phyloP scores from a whole-genome alignment of 2,113 vertebrate genomes.

The Electrona antarctica region DNA sequence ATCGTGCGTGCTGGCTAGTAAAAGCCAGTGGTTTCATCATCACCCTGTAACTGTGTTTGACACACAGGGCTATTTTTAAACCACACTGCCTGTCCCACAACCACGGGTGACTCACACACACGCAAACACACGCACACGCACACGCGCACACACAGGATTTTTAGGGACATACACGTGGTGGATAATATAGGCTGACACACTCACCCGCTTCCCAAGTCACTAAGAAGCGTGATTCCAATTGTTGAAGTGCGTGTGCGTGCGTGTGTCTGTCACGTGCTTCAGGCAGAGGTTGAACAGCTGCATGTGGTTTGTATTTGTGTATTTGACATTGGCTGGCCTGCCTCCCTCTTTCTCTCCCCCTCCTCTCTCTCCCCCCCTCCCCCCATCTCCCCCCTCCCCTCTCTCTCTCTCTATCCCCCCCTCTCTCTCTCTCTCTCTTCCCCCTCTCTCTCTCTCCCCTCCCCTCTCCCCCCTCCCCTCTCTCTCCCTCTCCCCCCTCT shows the following conservation, averaged over 20 bases:
- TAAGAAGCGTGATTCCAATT: constrained; percentile 21
- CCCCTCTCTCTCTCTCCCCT: not conserved
- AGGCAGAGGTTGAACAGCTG: constrained; percentile 64
- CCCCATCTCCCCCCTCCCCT: constrained; percentile 5
- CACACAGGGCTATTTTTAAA: constrained; percentile 62
- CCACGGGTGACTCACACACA: constrained; percentile 51
- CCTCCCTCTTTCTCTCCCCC: constrained; percentile 4
- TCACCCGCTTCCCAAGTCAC: constrained; percentile 3
- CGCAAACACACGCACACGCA: constrained; percentile 17
- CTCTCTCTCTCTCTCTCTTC: not conserved
- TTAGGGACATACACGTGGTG: constrained; percentile 30
- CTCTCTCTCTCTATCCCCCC: constrained; percentile 19
- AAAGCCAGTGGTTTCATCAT: constrained; percentile 55
- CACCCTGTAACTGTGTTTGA: constrained; percentile 44
- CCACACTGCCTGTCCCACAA: constrained; percentile 28
- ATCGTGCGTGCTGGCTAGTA: constrained; percentile 17
- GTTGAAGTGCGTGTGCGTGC: constrained; percentile 20
- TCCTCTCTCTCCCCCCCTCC: not conserved
- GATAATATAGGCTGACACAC: constrained; percentile 18
- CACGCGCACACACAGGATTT: constrained; percentile 39
- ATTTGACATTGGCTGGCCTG: constrained; percentile 54
- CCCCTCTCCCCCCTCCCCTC: no score
- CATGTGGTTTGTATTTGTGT: constrained; percentile 74
- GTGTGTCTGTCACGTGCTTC: constrained; percentile 30
- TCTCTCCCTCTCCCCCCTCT: no score